phyloP scores from a whole-genome alignment of 2,888 invertebrate species.

The Baccha elongata region DNA sequence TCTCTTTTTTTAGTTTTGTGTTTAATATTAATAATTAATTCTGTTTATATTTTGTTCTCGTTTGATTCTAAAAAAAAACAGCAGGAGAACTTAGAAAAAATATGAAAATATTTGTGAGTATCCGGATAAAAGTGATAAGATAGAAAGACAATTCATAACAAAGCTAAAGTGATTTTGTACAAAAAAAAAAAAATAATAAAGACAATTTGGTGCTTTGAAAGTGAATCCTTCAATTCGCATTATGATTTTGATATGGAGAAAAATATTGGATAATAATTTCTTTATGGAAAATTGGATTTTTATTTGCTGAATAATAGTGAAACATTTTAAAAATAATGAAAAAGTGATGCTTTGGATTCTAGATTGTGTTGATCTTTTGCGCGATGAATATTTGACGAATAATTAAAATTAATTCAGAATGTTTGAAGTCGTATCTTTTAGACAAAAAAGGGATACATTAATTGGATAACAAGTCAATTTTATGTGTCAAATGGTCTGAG shows the following conservation, averaged over 20 bases:
- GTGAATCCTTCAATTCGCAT: constrained; percentile 42
- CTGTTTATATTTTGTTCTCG: constrained; percentile 59
- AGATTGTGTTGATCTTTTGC: too few species aligned
- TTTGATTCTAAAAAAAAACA: constrained; percentile 65
- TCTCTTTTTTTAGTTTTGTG: constrained; percentile 33
- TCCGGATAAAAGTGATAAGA: constrained; percentile 59
- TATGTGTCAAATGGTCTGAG: too few species aligned
- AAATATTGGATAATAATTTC: constrained; percentile 36
- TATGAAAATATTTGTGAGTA: constrained; percentile 85
- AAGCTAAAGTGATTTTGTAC: constrained; percentile 56
- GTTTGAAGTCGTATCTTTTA: too few species aligned
- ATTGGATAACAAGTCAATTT: too few species aligned
- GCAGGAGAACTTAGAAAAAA: constrained; percentile 72
- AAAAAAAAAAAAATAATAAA: constrained; percentile 23
- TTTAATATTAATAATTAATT: constrained; percentile 42
- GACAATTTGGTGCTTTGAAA: constrained; percentile 15
- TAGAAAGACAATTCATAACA: constrained; percentile 29
- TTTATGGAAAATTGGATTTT: neutral
- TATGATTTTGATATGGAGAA: constrained; percentile 8
- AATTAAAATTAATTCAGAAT: too few species aligned
- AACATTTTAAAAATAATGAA: too few species aligned
- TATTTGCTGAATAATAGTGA: too few species aligned
- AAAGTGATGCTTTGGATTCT: too few species aligned
- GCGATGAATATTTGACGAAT: too few species aligned
- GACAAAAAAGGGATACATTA: too few species aligned